Evolutionary conservation across 2,888 invertebrate species (phyloP).

Genomic region (Formica aserva): DNA sequence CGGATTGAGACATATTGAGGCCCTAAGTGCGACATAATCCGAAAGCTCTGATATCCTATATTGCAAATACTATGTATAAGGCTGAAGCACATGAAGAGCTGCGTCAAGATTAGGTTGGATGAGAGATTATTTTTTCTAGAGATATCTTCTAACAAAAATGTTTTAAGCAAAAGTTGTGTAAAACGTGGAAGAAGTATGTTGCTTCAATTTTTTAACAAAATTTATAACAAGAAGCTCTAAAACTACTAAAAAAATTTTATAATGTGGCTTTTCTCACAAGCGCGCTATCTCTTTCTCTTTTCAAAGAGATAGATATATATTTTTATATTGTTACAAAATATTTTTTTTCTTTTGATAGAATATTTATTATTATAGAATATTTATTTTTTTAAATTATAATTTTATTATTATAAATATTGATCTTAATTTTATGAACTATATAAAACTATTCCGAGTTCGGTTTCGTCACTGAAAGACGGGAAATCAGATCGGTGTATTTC

Average conservation of each 20-base stretch:
- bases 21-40: not conserved
- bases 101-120: not conserved
- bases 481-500: not conserved
- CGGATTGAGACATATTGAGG: constrained; percentile 5
- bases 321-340: not conserved
- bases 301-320: not conserved
- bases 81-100: not conserved
- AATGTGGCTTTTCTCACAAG: not conserved
- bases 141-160: not conserved
- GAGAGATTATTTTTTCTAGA: not conserved
- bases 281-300: not conserved
- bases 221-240: not conserved
- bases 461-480: not conserved
- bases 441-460: not conserved
- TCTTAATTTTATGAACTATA: not conserved
- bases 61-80: not conserved
- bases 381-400: not conserved
- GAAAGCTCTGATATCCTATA: not conserved
- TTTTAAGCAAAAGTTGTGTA: not conserved
- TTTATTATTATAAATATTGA: not conserved
- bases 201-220: not conserved
- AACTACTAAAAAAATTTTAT: not conserved
- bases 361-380: too few relatives aligned
- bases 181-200: not conserved
- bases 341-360: too few relatives aligned